A percentile compares a stretch with the other conserved stretches of the same genome.
Evolutionary conservation across 2,113 vertebrate species (phyloP).

Genomic region (Theristicus caerulescens): DNA sequence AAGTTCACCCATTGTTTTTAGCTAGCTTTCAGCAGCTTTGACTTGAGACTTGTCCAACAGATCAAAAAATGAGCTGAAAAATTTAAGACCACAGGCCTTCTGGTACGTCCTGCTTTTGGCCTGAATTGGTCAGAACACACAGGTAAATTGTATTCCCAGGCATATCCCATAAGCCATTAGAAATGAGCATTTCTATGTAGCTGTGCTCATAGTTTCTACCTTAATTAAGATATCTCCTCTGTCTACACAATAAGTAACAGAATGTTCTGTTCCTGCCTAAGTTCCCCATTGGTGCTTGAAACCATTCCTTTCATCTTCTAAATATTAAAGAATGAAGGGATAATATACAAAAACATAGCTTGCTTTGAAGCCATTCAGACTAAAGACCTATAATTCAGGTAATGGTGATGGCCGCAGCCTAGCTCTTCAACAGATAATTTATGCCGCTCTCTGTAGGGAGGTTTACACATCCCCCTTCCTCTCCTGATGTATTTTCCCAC

Average conservation of each 20-base stretch:
- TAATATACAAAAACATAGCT: background rate
- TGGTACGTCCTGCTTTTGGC: background rate
- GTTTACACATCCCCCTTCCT: background rate
- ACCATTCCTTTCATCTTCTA: conserved; percentile 21
- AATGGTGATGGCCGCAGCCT: background rate
- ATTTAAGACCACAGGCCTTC: background rate
- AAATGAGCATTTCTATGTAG: background rate
- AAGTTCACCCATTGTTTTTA: background rate
- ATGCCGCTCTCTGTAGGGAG: background rate
- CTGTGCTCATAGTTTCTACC: background rate
- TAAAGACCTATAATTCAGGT: background rate
- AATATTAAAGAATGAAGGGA: background rate
- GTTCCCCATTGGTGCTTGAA: background rate
- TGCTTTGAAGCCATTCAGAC: conserved; percentile 34
- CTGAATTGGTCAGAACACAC: background rate
- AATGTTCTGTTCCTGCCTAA: background rate
- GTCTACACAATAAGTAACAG: background rate
- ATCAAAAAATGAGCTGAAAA: background rate
- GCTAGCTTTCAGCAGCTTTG: background rate
- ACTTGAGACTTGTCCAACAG: background rate
- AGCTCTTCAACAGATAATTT: background rate
- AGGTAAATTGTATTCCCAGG: background rate
- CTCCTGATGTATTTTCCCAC: background rate
- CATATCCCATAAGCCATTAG: background rate
- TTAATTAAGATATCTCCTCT: background rate